Percentiles rank a stretch among this genome's conserved stretches.
phyloP scores from a whole-genome alignment of 2,888 invertebrate species.

The Phaonia tiefii region DNA sequence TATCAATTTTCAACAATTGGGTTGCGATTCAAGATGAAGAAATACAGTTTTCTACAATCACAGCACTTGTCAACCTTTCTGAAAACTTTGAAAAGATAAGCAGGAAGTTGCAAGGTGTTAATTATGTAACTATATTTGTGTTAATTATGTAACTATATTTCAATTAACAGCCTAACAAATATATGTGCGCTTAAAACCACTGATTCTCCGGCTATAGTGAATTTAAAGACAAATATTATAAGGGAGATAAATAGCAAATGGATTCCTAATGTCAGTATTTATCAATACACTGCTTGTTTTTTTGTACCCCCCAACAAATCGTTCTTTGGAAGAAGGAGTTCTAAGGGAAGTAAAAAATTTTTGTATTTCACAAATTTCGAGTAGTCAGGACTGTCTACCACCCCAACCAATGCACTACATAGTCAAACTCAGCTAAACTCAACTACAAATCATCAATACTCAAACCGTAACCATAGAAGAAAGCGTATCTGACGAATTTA shows the following conservation, averaged over 20 bases:
- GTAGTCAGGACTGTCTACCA: constrained; percentile 1
- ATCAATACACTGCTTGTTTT: too few relatives aligned
- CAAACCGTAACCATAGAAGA: too few relatives aligned
- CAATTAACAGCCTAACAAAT: constrained; percentile 13
- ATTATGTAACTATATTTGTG: constrained; percentile 6
- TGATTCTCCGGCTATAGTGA: constrained; percentile 9
- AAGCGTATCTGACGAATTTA: too few relatives aligned
- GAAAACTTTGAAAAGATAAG: constrained; percentile 34
- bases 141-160: constrained; percentile 22
- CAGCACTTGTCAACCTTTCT: constrained; percentile 13
- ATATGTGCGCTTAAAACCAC: constrained; percentile 11
- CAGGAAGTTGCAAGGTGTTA: constrained; percentile 9
- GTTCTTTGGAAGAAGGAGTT: too few relatives aligned
- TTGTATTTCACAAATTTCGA: constrained; percentile 27
- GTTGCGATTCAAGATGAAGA: not conserved
- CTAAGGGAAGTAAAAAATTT: not conserved
- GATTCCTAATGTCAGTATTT: too few relatives aligned
- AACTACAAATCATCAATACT: too few relatives aligned
- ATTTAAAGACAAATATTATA: constrained; percentile 7
- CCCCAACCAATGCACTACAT: not conserved
- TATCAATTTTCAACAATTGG: constrained; percentile 34
- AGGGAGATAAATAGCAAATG: not conserved
- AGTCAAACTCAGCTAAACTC: too few relatives aligned
- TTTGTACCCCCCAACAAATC: too few relatives aligned
- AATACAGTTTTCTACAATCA: not conserved